Evolutionary conservation across 1,140 invertebrate species (phyloP), one percentile per base, ranked within the genome.

Genomic region (Varroa destructor): DNA sequence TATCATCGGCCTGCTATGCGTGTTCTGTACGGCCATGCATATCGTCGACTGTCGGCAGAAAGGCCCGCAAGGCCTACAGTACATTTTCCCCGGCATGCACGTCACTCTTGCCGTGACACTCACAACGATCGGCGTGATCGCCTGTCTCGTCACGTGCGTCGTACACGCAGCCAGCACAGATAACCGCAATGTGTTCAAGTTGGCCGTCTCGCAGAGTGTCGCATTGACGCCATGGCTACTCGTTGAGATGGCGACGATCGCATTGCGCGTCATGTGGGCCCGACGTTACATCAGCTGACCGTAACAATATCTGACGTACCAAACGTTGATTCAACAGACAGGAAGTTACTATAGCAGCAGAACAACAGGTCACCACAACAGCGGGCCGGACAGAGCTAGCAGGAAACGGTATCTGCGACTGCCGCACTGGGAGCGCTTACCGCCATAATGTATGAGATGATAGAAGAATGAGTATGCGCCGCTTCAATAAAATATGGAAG

Each of bases 141-240:
- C 61, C 12, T 67, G 61, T 40, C 46, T 67, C 12, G 61, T 10
- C 40, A 43, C 61, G 40, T 67, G n/a, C 46, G 12, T 67, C 12
- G 61, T 67, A 14, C 36, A 67, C 61, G 61, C 61, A 14, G 3
- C 46, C 2, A 67, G 12, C 61, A 25, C 61, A 8, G 61, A 67
- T 40, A 67, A 67, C 36, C 61, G 61, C 12, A 67, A 67, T 8
- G 61, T 67, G 40, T 46, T 67, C 12, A 67, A 67, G 61, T 46
- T 67, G 61, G 61, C 61, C 61, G 61, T 67, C 40, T 67, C 61
- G 61, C 61, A 67, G 8, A 36, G 61, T 67, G 61, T 67, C 37
- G 46, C 61, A 43, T 40, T 67, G 61, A 67, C 61, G 61, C 61
- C 61, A 14, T 67, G 61, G 61, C 46, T 67, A 37, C 46, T 67